Evolutionary conservation across 2,113 vertebrate species (phyloP).

Genomic region (Laterallus jamaicensis): DNA sequence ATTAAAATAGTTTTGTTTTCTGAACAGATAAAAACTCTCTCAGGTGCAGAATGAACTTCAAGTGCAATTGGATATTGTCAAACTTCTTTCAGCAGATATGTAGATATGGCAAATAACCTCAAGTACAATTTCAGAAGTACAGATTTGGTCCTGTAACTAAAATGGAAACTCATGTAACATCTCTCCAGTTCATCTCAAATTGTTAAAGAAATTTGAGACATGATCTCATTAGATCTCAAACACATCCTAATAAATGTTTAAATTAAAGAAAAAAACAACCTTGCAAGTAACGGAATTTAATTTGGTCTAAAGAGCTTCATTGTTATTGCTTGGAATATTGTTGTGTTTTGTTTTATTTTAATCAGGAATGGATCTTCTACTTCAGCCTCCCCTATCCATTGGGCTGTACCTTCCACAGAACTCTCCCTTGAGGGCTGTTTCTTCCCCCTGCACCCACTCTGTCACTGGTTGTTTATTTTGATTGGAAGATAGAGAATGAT

Average conservation of each 20-base stretch:
- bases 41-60: not conserved
- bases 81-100: not conserved
- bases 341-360: not conserved
- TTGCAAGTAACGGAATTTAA: not conserved
- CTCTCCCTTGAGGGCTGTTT: not conserved
- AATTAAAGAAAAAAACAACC: not conserved
- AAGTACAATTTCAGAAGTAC: not conserved
- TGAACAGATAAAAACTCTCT: not conserved
- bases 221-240: not conserved
- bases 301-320: not conserved
- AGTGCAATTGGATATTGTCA: not conserved
- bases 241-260: not conserved
- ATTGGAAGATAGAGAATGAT: not conserved
- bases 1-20: not conserved
- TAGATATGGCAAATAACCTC: not conserved
- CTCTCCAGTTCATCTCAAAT: not conserved
- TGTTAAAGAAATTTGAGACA: not conserved
- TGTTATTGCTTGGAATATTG: not conserved
- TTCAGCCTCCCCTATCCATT: not conserved
- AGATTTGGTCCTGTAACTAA: not conserved
- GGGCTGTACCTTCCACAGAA: not conserved
- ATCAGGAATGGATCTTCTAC: not conserved
- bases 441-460: not conserved
- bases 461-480: not conserved
- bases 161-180: not conserved